phyloP scores from a whole-genome alignment of 2,113 vertebrate species.

The Beaufortia kweichowensis region DNA sequence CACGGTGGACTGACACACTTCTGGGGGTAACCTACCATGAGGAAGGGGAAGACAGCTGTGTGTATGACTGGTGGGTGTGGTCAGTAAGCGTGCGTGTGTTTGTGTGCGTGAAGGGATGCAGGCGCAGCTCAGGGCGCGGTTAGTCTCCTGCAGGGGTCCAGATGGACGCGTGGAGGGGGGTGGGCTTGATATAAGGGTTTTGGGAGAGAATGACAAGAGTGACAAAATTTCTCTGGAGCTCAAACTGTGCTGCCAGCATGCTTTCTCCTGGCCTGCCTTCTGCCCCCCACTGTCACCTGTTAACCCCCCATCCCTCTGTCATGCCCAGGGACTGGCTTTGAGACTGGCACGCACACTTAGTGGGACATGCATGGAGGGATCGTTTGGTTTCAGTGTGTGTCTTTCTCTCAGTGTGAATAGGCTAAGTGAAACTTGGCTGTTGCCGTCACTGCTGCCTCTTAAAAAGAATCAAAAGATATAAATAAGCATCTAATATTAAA shows the following conservation, averaged over 20 bases:
- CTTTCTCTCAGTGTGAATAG: slow-evolving; percentile 2
- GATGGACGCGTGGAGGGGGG: slow-evolving; percentile 51
- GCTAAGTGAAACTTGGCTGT: slow-evolving; percentile 15
- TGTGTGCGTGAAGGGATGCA: slow-evolving; percentile 8
- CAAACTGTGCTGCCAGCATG: slow-evolving; percentile 53
- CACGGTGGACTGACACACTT: slow-evolving; percentile 45
- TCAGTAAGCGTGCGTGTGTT: slow-evolving; percentile 31
- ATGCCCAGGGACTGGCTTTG: slow-evolving; percentile 29
- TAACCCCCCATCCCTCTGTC: slow-evolving; percentile 47
- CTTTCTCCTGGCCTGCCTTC: slow-evolving; percentile 38
- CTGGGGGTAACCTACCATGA: slow-evolving; percentile 48
- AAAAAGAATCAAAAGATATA: neutral
- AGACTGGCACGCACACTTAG: slow-evolving; percentile 40
- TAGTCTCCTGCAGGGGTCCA: slow-evolving; percentile 49
- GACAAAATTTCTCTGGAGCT: slow-evolving; percentile 56
- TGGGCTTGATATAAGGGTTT: slow-evolving; percentile 38
- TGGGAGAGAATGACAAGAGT: slow-evolving; percentile 51
- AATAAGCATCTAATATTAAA: neutral
- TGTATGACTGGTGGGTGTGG: slow-evolving; percentile 41
- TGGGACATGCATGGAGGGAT: slow-evolving; percentile 21
- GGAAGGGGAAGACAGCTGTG: slow-evolving; percentile 49
- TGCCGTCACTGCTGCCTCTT: neutral
- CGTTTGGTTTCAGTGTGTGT: neutral
- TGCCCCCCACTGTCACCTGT: slow-evolving; percentile 53
- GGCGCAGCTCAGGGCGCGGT: slow-evolving; percentile 20